phyloP scores from a whole-genome alignment of 92 coral and sea anemone genomes.

The Epizoanthus illoricatus region DNA sequence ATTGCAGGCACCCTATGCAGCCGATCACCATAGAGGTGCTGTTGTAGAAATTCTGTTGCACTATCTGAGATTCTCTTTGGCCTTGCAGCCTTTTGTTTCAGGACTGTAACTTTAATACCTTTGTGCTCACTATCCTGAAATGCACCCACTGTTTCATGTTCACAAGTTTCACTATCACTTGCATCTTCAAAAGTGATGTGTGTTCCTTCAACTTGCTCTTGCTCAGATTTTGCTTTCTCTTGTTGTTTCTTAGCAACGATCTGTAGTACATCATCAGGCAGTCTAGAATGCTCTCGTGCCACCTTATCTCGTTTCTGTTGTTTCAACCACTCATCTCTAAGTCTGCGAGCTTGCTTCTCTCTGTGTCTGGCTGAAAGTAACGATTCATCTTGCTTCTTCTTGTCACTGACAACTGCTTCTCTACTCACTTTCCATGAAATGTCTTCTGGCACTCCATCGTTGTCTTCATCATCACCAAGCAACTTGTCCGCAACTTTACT shows the following conservation, averaged over 20 bases:
- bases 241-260: constrained; percentile 72
- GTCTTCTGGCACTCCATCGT: constrained; percentile 78
- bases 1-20: constrained; percentile 70
- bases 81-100: constrained; percentile 54
- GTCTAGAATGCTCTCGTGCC: constrained; percentile 65
- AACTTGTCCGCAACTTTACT: not conserved
- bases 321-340: constrained; percentile 64
- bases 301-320: constrained; percentile 60
- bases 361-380: constrained; percentile 48
- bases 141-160: not conserved
- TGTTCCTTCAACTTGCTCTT: constrained; percentile 22
- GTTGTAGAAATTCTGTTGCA: constrained; percentile 73
- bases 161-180: constrained; percentile 56
- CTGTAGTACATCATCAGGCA: constrained; percentile 77
- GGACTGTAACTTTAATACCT: constrained; percentile 68
- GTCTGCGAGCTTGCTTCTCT: constrained; percentile 72
- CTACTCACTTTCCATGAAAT: constrained; percentile 80
- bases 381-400: constrained; percentile 62
- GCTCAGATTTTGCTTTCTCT: constrained; percentile 23
- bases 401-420: constrained; percentile 60
- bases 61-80: constrained; percentile 64
- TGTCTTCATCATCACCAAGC: constrained; percentile 37
- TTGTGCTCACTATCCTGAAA: constrained; percentile 19
- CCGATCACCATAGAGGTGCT: constrained; percentile 85
- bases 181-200: constrained; percentile 60